Conservation (phyloP, 2,113 vertebrate genomes). For the Cichladusa arquata region DNA sequence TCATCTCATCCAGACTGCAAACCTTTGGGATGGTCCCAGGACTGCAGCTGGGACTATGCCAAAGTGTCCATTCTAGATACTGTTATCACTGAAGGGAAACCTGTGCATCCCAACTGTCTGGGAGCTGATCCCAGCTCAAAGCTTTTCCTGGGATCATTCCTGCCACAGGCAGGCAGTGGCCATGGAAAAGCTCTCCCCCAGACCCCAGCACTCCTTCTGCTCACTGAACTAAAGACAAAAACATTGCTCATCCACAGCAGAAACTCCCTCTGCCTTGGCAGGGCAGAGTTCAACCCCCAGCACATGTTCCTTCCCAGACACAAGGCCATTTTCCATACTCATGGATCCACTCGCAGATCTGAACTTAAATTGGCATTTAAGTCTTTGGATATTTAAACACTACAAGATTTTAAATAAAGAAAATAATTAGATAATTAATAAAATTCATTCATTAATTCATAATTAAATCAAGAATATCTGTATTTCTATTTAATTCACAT, state of each 20-base stretch:
- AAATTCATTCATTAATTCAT: not conserved
- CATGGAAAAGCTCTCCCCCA: not conserved
- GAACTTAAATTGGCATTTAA: not conserved
- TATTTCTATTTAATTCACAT: not conserved
- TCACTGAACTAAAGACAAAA: not conserved
- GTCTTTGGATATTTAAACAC: not conserved
- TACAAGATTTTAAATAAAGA: not conserved
- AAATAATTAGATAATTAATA: not conserved
- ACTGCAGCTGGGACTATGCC: not conserved
- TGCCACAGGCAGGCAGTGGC: rapidly evolving
- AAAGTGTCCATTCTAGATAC: not conserved
- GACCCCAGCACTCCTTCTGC: not conserved
- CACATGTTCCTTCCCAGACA: not conserved
- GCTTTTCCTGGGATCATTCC: not conserved
- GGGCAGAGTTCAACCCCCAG: not conserved
- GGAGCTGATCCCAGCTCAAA: not conserved
- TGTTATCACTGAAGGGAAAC: not conserved
- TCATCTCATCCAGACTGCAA: rapidly evolving
- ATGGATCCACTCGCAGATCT: rapidly evolving
- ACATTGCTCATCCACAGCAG: not conserved
- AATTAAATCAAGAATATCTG: not conserved
- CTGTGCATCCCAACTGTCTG: not conserved
- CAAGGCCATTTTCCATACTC: not conserved
- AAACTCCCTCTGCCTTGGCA: not conserved
- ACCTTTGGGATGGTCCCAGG: not conserved